Evolutionary conservation across 2,113 vertebrate species (phyloP).

Genomic region (Microtus pennsylvanicus): DNA sequence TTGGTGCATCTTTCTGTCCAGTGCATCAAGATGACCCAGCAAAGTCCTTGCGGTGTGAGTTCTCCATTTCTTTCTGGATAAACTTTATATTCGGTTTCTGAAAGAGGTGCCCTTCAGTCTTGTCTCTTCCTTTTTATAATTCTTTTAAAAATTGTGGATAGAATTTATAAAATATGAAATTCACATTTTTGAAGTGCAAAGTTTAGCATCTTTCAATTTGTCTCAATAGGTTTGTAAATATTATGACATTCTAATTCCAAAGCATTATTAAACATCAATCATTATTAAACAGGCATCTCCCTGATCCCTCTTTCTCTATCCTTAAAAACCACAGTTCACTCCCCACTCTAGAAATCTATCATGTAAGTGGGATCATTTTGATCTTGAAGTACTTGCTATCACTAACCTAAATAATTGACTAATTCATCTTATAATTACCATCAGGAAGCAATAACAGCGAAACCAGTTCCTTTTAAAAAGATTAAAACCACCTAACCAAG

Average conservation of each 20-base stretch:
- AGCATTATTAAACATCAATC: background rate
- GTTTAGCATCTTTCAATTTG: background rate
- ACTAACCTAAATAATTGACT: background rate
- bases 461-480: background rate
- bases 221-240: background rate
- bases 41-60: background rate
- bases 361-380: background rate
- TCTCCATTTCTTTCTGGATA: background rate
- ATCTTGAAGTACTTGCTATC: background rate
- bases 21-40: background rate
- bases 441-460: background rate
- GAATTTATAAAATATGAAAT: background rate
- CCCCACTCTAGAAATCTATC: background rate
- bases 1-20: background rate
- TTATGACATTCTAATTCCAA: background rate
- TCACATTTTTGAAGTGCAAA: background rate
- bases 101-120: background rate
- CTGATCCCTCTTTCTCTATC: background rate
- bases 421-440: constrained; percentile 12
- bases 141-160: background rate
- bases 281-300: background rate
- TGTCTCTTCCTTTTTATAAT: background rate
- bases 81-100: background rate
- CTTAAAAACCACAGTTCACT: background rate
- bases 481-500: background rate